Evolutionary conservation across 2,888 invertebrate species (phyloP).

Genomic region (Campopleginae sp.): DNA sequence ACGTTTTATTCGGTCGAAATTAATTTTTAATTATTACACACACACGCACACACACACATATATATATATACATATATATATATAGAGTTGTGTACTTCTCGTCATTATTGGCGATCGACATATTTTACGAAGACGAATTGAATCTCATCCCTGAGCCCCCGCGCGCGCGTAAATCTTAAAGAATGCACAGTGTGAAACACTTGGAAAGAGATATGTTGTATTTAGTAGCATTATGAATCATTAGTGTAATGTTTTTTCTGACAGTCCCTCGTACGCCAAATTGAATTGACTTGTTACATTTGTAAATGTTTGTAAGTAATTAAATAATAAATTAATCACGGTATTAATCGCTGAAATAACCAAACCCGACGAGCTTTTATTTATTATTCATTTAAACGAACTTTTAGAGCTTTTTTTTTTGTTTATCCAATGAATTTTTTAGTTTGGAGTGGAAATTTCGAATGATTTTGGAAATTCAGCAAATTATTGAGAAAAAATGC

Average conservation of each 20-base stretch:
- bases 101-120: conserved; percentile 33
- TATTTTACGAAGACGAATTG: conserved; percentile 47
- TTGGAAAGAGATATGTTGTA: conserved; percentile 56
- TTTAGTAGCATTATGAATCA: conserved; percentile 69
- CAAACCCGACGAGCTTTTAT: conserved; percentile 5
- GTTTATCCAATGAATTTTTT: too few species aligned
- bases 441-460: too few species aligned
- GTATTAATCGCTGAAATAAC: conserved; percentile 45
- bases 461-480: too few species aligned
- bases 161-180: conserved; percentile 23
- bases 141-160: conserved; percentile 10
- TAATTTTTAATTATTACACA: conserved; percentile 24
- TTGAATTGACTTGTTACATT: conserved; percentile 83
- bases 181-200: conserved; percentile 59
- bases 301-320: conserved; percentile 83
- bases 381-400: too few species aligned
- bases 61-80: conserved; percentile 3
- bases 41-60: not conserved
- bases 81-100: conserved; percentile 24
- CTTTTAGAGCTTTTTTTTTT: too few species aligned
- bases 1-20: conserved; percentile 47
- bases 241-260: conserved; percentile 77
- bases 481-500: too few species aligned
- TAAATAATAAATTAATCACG: conserved; percentile 81
- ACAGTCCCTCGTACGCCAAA: conserved; percentile 80